phyloP scores from a whole-genome alignment of 1,140 invertebrate genomes.

The Caenorhabditis latens region DNA sequence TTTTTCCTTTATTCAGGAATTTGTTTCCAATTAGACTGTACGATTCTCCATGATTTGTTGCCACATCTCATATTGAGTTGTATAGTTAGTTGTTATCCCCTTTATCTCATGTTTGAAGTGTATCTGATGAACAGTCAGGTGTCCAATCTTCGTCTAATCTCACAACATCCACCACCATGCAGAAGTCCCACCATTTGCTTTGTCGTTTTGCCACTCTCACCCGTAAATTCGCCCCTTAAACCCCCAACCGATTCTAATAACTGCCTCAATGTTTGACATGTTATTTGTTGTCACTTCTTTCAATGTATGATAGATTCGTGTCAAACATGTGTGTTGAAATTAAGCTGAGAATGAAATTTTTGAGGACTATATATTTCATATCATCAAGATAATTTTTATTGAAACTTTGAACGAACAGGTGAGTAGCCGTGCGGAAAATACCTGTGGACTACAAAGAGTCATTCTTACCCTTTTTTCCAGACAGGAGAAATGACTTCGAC shows the following conservation, averaged over 20 bases:
- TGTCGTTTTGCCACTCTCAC: slow-evolving; percentile 34
- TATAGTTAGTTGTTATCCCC: slow-evolving; percentile 29
- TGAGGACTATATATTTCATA: slow-evolving; percentile 51
- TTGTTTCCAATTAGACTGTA: slow-evolving; percentile 23
- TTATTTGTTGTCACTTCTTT: slow-evolving; percentile 15
- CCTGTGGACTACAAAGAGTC: background rate
- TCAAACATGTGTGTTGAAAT: slow-evolving; percentile 56
- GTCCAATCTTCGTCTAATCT: slow-evolving; percentile 46
- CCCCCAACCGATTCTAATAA: slow-evolving; percentile 43
- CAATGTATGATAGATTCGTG: slow-evolving; percentile 47
- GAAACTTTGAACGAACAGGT: background rate
- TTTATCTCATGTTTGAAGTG: slow-evolving; percentile 45
- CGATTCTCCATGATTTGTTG: background rate
- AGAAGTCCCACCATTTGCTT: background rate
- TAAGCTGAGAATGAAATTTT: slow-evolving; percentile 60
- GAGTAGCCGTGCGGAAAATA: slow-evolving; percentile 27
- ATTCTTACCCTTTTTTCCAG: background rate
- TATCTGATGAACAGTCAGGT: slow-evolving; percentile 56
- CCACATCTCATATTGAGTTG: background rate
- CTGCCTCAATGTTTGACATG: slow-evolving; percentile 56
- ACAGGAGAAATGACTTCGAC: slow-evolving; percentile 59
- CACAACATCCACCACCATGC: slow-evolving; percentile 35
- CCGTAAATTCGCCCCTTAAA: slow-evolving; percentile 19
- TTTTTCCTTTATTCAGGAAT: slow-evolving; percentile 42
- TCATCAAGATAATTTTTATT: background rate